Percentiles rank a stretch among this genome's conserved stretches.
Evolutionary conservation across 2,888 invertebrate genomes (phyloP).

Genomic region (Drosophila birchii): DNA sequence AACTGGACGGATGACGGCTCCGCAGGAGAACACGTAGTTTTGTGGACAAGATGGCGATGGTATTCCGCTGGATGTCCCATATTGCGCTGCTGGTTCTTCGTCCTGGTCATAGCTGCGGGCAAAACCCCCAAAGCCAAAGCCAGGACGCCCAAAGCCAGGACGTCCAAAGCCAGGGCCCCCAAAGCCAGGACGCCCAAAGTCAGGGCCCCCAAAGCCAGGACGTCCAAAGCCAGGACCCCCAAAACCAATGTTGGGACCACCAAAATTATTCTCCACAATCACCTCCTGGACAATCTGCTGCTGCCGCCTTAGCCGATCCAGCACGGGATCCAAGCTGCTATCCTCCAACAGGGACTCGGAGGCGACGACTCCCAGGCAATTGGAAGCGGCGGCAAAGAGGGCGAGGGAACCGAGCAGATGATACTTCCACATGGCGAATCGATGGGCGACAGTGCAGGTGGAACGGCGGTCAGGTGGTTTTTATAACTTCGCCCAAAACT

Average conservation of each 20-base stretch:
- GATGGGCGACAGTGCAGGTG: constrained; percentile 48
- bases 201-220: constrained; percentile 5
- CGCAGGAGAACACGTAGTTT: constrained; percentile 72
- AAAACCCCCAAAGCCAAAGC: constrained; percentile 23
- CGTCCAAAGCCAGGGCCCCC: constrained; percentile 27
- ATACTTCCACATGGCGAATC: constrained; percentile 42
- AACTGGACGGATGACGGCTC: constrained; percentile 62
- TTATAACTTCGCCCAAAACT: constrained; percentile 51
- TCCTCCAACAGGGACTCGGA: background rate
- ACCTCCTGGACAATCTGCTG: constrained; percentile 66
- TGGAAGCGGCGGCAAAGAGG: constrained; percentile 7
- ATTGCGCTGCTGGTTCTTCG: background rate
- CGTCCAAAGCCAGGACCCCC: constrained; percentile 18
- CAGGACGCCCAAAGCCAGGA: constrained; percentile 1
- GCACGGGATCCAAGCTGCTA: background rate
- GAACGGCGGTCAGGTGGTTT: constrained; percentile 50
- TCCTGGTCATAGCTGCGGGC: constrained; percentile 55
- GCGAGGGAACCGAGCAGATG: constrained; percentile 20
- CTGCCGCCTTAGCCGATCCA: background rate
- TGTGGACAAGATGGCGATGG: constrained; percentile 65
- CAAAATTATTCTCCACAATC: constrained; percentile 52
- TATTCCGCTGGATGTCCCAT: constrained; percentile 7
- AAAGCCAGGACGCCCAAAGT: background rate
- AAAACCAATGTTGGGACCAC: constrained; percentile 20
- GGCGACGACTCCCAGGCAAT: constrained; percentile 20